Percentiles rank a stretch among this genome's conserved stretches.
Evolutionary conservation across 2,113 vertebrate genomes (phyloP).

Genomic region (Artemisiospiza belli): DNA sequence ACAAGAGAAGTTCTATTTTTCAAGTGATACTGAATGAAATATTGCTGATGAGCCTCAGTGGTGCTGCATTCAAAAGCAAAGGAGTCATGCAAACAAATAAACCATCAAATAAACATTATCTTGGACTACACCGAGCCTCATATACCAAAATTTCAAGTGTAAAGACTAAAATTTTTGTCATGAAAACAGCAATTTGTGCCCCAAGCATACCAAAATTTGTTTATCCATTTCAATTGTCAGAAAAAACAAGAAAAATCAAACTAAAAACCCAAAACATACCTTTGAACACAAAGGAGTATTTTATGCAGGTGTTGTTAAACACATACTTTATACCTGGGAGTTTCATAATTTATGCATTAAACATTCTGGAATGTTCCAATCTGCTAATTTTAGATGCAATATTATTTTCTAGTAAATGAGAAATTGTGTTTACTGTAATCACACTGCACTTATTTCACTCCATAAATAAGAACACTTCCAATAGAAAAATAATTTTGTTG

Average conservation of each 20-base stretch:
- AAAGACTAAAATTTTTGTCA: background rate
- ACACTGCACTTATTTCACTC: background rate
- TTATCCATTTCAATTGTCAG: background rate
- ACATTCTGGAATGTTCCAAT: background rate
- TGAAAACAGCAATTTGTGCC: background rate
- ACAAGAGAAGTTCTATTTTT: background rate
- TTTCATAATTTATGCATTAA: background rate
- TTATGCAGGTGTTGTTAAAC: background rate
- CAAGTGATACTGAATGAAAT: background rate
- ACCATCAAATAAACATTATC: background rate
- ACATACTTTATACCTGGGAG: background rate
- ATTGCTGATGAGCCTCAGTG: background rate
- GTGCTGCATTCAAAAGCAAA: background rate
- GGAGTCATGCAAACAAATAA: background rate
- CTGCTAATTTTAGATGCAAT: background rate
- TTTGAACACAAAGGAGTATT: background rate
- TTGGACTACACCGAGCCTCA: background rate
- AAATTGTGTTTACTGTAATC: background rate
- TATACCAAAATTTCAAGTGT: background rate
- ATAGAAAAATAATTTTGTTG: background rate
- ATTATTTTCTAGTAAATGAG: background rate
- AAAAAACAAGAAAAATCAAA: background rate
- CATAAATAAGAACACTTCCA: background rate
- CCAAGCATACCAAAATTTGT: background rate
- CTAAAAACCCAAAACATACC: rapidly evolving